Conservation (phyloP, 2,797 vertebrate genomes). For the Microctenopoma lineatum region DNA sequence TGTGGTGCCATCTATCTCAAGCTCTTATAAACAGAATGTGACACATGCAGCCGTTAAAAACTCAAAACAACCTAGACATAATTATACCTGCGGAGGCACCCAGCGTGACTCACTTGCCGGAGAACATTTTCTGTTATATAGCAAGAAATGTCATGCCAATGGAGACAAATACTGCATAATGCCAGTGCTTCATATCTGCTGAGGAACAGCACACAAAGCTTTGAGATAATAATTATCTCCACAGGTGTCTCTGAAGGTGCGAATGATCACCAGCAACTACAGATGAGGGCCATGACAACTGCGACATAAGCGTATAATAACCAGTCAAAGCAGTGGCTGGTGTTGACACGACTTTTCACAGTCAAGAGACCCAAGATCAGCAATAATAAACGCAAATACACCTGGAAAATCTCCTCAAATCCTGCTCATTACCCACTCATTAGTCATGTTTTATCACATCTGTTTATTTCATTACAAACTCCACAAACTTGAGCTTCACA, state of each 20-base stretch:
- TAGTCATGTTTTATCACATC: not conserved
- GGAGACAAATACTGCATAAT: not conserved
- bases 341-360: too few species aligned
- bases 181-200: not conserved
- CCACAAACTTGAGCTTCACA: too few species aligned
- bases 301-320: not conserved
- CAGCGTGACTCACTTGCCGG: not conserved
- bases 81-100: not conserved
- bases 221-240: not conserved
- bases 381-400: too few species aligned
- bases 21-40: not conserved
- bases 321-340: too few species aligned
- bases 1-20: constrained; percentile 12
- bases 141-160: not conserved
- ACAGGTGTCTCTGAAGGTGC: not conserved
- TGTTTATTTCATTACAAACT: too few species aligned
- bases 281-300: not conserved
- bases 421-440: not conserved
- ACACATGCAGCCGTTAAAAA: too few species aligned
- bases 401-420: not conserved
- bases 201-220: not conserved
- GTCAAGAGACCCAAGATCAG: too few species aligned
- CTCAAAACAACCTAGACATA: not conserved
- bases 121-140: not conserved
- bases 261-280: not conserved